These are phyloP conservation scores for Cercocebus atys DNA, from an alignment of 2,113 vertebrate genomes.

Conservation along the genomic window DNA sequence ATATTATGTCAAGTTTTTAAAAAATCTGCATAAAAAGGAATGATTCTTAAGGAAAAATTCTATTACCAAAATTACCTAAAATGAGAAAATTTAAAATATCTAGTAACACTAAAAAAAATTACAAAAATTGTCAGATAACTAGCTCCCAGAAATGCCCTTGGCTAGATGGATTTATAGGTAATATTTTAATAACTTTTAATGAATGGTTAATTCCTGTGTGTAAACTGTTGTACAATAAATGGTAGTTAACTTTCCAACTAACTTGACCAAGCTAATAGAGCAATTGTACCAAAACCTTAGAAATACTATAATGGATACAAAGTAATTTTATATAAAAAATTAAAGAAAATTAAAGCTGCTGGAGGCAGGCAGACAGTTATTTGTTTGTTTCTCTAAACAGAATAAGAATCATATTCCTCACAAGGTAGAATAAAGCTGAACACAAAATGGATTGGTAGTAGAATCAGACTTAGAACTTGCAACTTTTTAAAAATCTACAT, in stretches of 20 bases:
- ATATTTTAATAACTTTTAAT: neutral
- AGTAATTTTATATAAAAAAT: conserved; percentile 38
- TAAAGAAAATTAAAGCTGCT: conserved; percentile 49
- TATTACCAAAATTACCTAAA: conserved; percentile 18
- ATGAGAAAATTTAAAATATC: neutral
- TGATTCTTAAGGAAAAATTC: neutral
- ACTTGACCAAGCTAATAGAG: conserved; percentile 30
- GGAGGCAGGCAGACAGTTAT: neutral
- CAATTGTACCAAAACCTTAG: conserved; percentile 20
- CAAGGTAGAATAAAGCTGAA: neutral
- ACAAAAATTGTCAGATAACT: neutral
- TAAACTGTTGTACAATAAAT: neutral
- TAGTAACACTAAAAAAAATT: neutral
- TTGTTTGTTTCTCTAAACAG: neutral
- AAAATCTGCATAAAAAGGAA: conserved; percentile 25
- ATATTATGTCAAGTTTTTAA: neutral
- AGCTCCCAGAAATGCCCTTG: neutral
- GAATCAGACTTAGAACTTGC: neutral
- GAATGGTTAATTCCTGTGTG: neutral
- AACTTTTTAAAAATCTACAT: neutral
- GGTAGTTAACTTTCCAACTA: neutral
- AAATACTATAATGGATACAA: neutral
- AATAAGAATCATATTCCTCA: neutral
- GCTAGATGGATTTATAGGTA: neutral
- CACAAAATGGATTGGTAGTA: neutral